Evolutionary conservation across 2,888 invertebrate species (phyloP), one percentile per base, ranked within the genome.

Genomic region (Physocephala rufipes): DNA sequence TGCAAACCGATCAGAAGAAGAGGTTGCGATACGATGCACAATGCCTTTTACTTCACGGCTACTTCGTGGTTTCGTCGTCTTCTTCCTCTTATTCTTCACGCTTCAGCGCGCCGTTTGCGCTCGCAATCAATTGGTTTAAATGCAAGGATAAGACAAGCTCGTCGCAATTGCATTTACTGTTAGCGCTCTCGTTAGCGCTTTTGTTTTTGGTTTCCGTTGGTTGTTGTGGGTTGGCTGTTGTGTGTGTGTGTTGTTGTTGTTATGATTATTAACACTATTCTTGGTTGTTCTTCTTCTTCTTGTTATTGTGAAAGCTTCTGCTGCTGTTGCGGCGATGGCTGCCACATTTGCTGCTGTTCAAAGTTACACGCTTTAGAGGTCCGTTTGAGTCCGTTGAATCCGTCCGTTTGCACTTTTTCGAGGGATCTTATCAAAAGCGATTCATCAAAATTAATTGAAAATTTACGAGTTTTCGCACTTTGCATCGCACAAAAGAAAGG

Each of bases 381-480:
- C 15, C 26, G 59, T 26, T 49, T 58, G n/a, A n/a, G n/a, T n/a
- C n/a, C n/a, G n/a, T n/a, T n/a, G n/a, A n/a, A n/a, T n/a, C 43
- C n/a, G n/a, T 55, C 55, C 28, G 67, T 49, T 47, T 47, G 58
- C 59, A 74, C 74, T 75, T 72, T 73, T 74, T 67, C 73, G 71
- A 65, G n/a, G 71, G 76, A 76, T 76, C 74, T 76, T 76, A 76
- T 76, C 76, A 70, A 61, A 66, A 73, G 73, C 75, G 76, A 78
- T 78, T 76, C 77, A 78, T 78, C 77, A 78, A 78, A 78, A 76
- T 78, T 78, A 78, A 78, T 78, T 78, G 77, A 78, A 78, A 78
- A 76, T 78, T 78, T 78, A 78, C 77, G 77, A 78, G 77, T 76
- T 76, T 76, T 78, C 77, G 77, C 77, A 78, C 77, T 78, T 76